These are phyloP conservation scores for Coptotermes formosanus DNA, from an alignment of 1,140 invertebrate genomes.

Conservation along the genomic window DNA sequence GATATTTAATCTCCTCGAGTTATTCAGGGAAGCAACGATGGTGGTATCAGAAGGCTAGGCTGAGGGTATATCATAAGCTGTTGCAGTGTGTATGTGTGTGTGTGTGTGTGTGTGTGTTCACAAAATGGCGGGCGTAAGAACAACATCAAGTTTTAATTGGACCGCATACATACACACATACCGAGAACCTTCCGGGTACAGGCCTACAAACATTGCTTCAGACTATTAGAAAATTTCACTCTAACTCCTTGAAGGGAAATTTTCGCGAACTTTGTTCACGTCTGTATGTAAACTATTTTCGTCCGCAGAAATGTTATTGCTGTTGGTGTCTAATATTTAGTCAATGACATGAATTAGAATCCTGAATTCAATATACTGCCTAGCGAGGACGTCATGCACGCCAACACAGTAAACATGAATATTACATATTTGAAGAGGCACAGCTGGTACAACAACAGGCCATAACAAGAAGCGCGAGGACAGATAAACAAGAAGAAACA, in stretches of 20 bases:
- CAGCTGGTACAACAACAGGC: no score
- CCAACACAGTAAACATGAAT: no score
- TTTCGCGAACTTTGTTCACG: not conserved
- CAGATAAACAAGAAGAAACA: not conserved
- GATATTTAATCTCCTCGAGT: conserved; percentile 28
- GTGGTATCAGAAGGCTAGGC: conserved; percentile 21
- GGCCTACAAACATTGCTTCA: not conserved
- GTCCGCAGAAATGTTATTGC: not conserved
- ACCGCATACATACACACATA: conserved; percentile 21
- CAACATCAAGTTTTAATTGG: conserved; percentile 29
- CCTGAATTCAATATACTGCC: not conserved
- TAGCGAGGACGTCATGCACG: no score
- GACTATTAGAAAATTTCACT: conserved; percentile 7
- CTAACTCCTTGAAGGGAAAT: not conserved
- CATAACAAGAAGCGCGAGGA: not conserved
- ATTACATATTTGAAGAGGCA: no score
- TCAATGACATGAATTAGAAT: not conserved
- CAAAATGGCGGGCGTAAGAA: conserved; percentile 28
- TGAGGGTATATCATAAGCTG: conserved; percentile 20
- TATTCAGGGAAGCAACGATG: conserved; percentile 20
- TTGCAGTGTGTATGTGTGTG: not conserved
- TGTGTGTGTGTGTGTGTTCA: conserved; percentile 21
- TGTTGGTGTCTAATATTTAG: not conserved
- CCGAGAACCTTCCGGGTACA: not conserved
- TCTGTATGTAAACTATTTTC: not conserved